Evolutionary conservation across 1,140 invertebrate genomes (phyloP), one percentile per base, ranked within the genome.

Genomic region (Dreissena polymorpha): DNA sequence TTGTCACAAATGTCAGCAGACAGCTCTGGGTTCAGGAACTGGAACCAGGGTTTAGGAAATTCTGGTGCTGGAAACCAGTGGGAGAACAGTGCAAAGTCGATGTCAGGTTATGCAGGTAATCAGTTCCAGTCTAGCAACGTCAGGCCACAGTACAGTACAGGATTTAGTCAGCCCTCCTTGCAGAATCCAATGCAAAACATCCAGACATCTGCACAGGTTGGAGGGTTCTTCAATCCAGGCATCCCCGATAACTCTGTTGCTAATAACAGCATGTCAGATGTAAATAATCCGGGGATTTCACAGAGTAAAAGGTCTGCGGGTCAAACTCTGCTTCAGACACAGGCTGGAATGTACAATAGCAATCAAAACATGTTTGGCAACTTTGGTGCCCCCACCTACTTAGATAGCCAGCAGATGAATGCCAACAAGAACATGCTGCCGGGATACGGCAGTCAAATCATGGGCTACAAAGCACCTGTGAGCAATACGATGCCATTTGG

Each of bases 1-100:
- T 27, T 77, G 27, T 63, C 76, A 57, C 76, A 69, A 51, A 79
- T 79, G 67, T 60, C 60, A 39, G 39, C 39, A 39, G 39, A 39
- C 39, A 8, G 39, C 39, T 39, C 39, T 39, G 39, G 39, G 39
- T 39, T 39, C 39, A 8, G 39, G 39, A 39, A 39, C 39, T 39
- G 39, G 39, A 39, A 39, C 39, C 39, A 39, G 39, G 39, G 39
- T 39, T 2, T 39, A 2, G 39, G 39, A 39, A 39, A 39, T 39
- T 2, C 39, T 39, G 39, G 39, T 39, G 39, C 39, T 39, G 39
- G 39, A 8, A 39, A 39, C 39, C 39, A 39, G 39, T 39, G 39
- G 39, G 39, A 39, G 39, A 39, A 39, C 39, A 39, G 39, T 39
- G 39, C 39, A 39, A 39, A 60, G 57, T 60, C 57, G 6, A 60